phyloP scores from a whole-genome alignment of 2,113 vertebrate species.

The Corynorhinus townsendii region DNA sequence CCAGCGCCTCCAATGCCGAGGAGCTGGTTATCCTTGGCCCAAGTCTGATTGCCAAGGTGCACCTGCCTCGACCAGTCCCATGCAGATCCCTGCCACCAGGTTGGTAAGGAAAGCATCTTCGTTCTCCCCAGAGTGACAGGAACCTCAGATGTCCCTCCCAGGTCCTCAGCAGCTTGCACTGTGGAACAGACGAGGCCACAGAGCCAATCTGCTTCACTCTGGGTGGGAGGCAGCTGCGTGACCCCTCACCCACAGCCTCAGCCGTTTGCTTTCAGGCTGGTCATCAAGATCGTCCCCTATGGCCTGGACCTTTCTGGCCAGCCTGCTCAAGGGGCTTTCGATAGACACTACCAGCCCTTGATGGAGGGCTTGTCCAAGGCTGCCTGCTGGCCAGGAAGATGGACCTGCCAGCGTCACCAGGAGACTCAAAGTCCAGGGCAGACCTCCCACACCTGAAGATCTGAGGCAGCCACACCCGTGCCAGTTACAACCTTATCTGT shows the following conservation, averaged over 20 bases:
- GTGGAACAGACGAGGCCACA: constrained; percentile 86
- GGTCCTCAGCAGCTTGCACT: constrained; percentile 87
- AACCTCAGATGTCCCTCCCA: constrained; percentile 88
- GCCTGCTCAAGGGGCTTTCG: constrained; percentile 88
- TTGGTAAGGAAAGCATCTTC: constrained; percentile 89
- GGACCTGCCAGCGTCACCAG: constrained; percentile 87
- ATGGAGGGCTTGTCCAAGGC: constrained; percentile 88
- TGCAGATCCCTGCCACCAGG: constrained; percentile 88
- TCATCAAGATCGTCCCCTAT: constrained; percentile 88
- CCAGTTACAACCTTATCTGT: constrained; percentile 89
- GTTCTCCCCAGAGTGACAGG: constrained; percentile 87
- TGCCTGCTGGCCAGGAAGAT: constrained; percentile 87
- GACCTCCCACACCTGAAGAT: constrained; percentile 88
- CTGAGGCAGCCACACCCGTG: constrained; percentile 91
- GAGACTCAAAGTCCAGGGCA: constrained; percentile 92
- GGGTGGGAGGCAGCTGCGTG: constrained; percentile 89
- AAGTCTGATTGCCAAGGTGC: constrained; percentile 89
- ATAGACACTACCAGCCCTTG: constrained; percentile 78
- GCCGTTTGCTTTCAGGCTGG: constrained; percentile 90
- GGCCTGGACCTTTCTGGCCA: constrained; percentile 89
- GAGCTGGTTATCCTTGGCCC: constrained; percentile 89
- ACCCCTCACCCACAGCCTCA: constrained; percentile 85
- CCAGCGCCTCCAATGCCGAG: constrained; percentile 89
- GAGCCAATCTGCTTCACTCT: constrained; percentile 92
- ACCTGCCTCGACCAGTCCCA: constrained; percentile 90